phyloP scores from a whole-genome alignment of 2,888 invertebrate genomes.

The Dasypolia templi region DNA sequence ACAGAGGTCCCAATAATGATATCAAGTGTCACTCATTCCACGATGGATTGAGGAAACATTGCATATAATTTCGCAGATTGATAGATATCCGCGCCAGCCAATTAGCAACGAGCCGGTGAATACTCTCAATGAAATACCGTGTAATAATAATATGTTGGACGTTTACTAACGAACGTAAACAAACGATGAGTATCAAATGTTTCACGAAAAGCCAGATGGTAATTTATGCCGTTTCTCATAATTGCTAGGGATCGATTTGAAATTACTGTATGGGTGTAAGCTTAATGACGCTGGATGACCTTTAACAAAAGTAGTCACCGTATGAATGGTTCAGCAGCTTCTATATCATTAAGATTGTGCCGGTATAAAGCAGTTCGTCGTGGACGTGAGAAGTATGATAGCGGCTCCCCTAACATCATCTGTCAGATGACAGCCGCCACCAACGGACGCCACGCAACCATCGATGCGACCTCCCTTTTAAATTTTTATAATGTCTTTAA shows the following conservation, averaged over 20 bases:
- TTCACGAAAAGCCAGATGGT: not conserved
- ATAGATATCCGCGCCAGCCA: slow-evolving; percentile 23
- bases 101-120: slow-evolving; percentile 25
- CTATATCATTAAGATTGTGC: too few species aligned
- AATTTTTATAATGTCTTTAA: too few species aligned
- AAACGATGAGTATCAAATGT: not conserved
- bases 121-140: slow-evolving; percentile 7
- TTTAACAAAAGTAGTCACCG: too few species aligned
- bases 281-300: too few species aligned
- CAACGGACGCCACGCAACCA: too few species aligned
- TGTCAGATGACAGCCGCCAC: too few species aligned
- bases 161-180: slow-evolving; percentile 7
- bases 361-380: too few species aligned
- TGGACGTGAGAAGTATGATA: too few species aligned
- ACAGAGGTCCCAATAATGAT: slow-evolving; percentile 19
- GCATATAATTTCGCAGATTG: slow-evolving; percentile 23
- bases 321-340: too few species aligned
- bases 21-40: slow-evolving; percentile 25
- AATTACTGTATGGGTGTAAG: not conserved
- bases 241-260: not conserved
- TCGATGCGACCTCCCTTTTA: too few species aligned
- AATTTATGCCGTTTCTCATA: not conserved
- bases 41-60: slow-evolving; percentile 43
- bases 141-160: slow-evolving; percentile 2
- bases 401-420: too few species aligned